Conservation (phyloP, 2,113 vertebrate species). For the Centropus unirufus region DNA sequence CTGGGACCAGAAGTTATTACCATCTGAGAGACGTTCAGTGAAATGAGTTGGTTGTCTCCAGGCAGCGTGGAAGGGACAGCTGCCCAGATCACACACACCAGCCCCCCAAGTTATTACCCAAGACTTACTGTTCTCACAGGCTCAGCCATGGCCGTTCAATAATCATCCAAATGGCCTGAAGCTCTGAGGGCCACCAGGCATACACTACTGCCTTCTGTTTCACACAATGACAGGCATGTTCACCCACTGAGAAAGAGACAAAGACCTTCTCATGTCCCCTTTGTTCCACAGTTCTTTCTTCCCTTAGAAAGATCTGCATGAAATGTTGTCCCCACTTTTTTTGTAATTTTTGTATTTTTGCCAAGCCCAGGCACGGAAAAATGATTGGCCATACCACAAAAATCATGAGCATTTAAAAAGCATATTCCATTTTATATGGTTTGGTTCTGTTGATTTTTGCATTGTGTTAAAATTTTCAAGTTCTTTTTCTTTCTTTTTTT, state of each 20-base stretch:
- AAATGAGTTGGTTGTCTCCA: neutral
- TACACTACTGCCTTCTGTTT: conserved; percentile 58
- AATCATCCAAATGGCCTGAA: conserved; percentile 26
- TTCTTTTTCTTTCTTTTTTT: neutral
- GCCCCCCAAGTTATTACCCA: neutral
- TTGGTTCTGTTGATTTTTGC: neutral
- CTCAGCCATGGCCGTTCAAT: neutral
- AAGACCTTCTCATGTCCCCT: conserved; percentile 41
- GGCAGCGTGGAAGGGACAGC: neutral
- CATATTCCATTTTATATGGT: conserved; percentile 14
- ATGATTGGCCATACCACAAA: neutral
- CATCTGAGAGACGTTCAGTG: neutral
- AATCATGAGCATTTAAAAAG: neutral
- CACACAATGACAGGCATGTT: conserved; percentile 25
- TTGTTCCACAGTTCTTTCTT: conserved; percentile 10
- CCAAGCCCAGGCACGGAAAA: conserved; percentile 4
- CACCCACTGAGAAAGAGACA: conserved; percentile 50
- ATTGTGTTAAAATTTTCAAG: neutral
- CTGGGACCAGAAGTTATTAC: neutral
- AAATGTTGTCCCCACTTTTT: conserved; percentile 14
- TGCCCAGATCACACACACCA: neutral
- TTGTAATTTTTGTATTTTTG: neutral
- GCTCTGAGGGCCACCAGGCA: conserved; percentile 46
- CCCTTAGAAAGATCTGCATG: conserved; percentile 16
- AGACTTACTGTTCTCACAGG: neutral